Base-by-base conservation (phyloP, 2,113 vertebrate genomes). In the Morone saxatilis region DNA sequence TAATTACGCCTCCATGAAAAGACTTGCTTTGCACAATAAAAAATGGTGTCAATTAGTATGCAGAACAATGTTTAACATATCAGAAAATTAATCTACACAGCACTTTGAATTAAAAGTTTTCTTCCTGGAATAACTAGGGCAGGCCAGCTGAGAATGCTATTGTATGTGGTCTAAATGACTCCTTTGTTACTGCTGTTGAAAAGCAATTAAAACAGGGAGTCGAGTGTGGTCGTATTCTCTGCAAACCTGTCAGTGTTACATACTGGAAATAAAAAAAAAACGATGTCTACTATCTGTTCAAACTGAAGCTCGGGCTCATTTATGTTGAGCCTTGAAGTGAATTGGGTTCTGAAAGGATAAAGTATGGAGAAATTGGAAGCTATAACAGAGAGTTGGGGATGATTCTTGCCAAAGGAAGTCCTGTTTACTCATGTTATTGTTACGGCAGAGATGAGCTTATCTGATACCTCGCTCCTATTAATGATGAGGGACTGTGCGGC, bases 71-170 rank as follows among this genome's bases (percentile, higher is more conserved):
- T 93, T 94, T 91, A 93, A 93, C 93, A 92, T 95, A 95, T 95
- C 95, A 95, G 94, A 95, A 95, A 95, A 96, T 95, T 94, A 95
- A 96, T 96, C 94, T 94, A 94, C 93, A 93, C 87, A 83, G 93
- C 90, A 95, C 93, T 95, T 94, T 96, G 91, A 95, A 94, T 94
- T 94, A 91, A 94, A 93, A 94, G 94, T 94, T 94, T 31, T 94
- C 81, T 78, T 86, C 88, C 83, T 79, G 83, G 76, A 91, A 94
- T 89, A 95, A 95, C 83, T 95, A 81, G 95, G 95, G 85, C 95
- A 95, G 90, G 93, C 93, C 95, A 94, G 92, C 89, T 81, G 95
- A 96, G 95, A 94, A 92, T 86, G 89, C 71, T 83, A 85, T 92
- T 93, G 91, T 93, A 85, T 92, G 89, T 88, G 92, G 90, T 91